phyloP scores from a whole-genome alignment of 2,797 vertebrate genomes.

The Anas bahamensis region DNA sequence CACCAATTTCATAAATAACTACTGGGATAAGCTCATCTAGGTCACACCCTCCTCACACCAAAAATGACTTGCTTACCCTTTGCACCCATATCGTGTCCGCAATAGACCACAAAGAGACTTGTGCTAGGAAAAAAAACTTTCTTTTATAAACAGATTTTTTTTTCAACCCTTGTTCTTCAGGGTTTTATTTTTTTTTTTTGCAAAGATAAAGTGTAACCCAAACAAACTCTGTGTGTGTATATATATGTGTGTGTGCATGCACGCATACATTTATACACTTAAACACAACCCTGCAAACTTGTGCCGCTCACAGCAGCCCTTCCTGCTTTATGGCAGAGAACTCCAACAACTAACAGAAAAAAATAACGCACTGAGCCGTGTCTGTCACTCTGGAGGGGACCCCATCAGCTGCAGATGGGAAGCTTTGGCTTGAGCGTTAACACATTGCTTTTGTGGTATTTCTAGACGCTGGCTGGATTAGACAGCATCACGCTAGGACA shows the following conservation, averaged over 20 bases:
- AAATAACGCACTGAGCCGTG: neutral
- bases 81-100: neutral
- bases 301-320: neutral
- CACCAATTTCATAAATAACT: neutral
- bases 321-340: neutral
- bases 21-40: neutral
- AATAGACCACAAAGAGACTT: neutral
- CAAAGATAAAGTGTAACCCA: slow-evolving; percentile 49
- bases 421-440: neutral
- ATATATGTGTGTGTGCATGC: neutral
- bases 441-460: neutral
- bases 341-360: neutral
- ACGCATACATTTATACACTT: slow-evolving; percentile 28
- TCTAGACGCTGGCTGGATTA: neutral
- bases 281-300: neutral
- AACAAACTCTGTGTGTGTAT: slow-evolving; percentile 51
- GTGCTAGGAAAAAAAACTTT: neutral
- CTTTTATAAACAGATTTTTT: neutral
- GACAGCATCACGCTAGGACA: neutral
- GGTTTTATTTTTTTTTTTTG: neutral
- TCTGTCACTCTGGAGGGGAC: neutral
- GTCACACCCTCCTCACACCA: neutral
- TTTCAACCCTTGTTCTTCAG: neutral
- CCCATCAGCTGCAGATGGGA: neutral
- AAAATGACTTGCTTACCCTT: neutral